phyloP scores from a whole-genome alignment of 2,113 vertebrate species.

The Podilymbus podiceps region DNA sequence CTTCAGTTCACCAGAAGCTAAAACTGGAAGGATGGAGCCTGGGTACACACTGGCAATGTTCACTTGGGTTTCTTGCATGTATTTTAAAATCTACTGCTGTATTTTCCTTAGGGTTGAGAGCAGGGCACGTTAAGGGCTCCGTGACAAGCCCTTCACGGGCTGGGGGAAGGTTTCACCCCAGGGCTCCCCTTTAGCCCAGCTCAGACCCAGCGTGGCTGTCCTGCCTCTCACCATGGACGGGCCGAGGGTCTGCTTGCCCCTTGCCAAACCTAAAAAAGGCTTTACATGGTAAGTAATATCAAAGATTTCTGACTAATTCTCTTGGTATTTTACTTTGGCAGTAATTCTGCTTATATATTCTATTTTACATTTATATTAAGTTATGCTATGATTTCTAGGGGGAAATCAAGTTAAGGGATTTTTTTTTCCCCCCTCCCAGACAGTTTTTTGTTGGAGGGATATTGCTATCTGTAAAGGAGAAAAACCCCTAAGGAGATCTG shows the following conservation, averaged over 20 bases:
- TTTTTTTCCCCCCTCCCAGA: neutral
- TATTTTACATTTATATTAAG: neutral
- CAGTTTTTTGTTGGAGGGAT: neutral
- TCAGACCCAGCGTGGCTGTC: neutral
- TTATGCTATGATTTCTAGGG: neutral
- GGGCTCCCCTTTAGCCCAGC: neutral
- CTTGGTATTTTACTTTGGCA: neutral
- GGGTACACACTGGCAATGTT: neutral
- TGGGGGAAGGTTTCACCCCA: neutral
- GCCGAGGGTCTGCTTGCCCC: neutral
- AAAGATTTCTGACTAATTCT: neutral
- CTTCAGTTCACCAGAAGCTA: neutral
- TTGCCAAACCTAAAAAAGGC: neutral
- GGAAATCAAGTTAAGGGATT: neutral
- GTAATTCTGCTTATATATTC: neutral
- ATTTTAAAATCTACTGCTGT: neutral
- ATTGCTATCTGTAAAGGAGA: neutral
- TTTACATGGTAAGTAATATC: neutral
- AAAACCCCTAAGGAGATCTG: neutral
- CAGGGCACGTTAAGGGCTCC: neutral
- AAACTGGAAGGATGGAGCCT: neutral
- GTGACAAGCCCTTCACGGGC: neutral
- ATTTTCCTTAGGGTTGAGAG: neutral
- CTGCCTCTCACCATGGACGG: rapidly evolving
- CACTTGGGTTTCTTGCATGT: neutral